Evolutionary conservation across 2,888 invertebrate species (phyloP), one percentile per base, ranked within the genome.

Genomic region (Phragmatobia fuliginosa): DNA sequence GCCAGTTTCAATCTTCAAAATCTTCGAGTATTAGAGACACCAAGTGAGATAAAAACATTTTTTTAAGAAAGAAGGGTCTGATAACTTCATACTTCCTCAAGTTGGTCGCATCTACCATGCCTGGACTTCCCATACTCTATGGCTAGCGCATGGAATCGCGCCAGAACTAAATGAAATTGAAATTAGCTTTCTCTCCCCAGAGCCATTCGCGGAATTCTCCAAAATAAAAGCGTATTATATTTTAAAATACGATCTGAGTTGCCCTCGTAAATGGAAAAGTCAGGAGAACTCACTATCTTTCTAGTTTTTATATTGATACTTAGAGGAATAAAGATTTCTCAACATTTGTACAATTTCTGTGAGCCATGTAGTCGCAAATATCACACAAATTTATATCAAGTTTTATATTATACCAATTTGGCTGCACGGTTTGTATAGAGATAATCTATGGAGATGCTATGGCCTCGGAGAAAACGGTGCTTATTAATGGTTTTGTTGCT

Each of bases 121-220:
- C 63, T 74, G 61, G 32, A 58, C 16, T n/a, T 38, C 33, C 70
- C 74, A 67, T 79, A 79, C 64, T 93, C 94, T 93, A 68, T 91
- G 92, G 66, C 73, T 86, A 89, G 89, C 91, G 91, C 93, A 94
- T 94, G 94, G 94, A 94, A 92, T 91, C 89, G 93, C 94, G 94
- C 94, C 94, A 94, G 94, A 93, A 94, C 94, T 94, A 94, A 94
- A 94, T 94, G 94, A 94, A 94, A 94, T 94, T 94, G 94, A 94
- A 94, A 94, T 94, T 94, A 94, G 94, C 94, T 94, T 93, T 91
- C 93, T 85, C 92, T 94, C 94, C 94, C 94, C 70, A 85, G 94
- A 92, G 94, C 92, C 92, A 89, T 88, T 91, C 91, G 92, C 90
- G 91, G 92, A 92, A 93, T 92, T 92, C 89, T 88, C 90, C 91